Conservation (phyloP, 2,113 vertebrate species). For the Calypte anna region DNA sequence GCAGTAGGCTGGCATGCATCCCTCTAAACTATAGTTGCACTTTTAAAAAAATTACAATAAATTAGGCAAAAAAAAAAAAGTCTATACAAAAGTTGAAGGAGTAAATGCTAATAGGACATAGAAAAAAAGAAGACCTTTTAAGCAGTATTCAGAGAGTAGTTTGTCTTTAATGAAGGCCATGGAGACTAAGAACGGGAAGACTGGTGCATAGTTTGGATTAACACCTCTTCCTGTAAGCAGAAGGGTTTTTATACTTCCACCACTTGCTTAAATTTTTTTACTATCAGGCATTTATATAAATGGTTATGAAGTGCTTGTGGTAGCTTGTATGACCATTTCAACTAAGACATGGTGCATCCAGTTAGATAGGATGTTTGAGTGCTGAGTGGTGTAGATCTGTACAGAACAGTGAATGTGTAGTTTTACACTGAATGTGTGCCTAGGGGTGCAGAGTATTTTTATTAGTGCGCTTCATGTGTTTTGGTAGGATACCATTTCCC, state of each 20-base stretch:
- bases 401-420: not conserved
- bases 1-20: not conserved
- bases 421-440: not conserved
- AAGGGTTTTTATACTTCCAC: not conserved
- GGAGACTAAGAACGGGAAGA: not conserved
- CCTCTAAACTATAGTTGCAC: not conserved
- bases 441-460: not conserved
- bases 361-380: not conserved
- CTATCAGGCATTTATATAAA: not conserved
- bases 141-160: not conserved
- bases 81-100: not conserved
- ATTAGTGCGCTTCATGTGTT: not conserved
- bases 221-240: not conserved
- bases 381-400: not conserved
- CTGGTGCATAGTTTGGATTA: not conserved
- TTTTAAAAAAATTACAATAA: not conserved
- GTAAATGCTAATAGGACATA: not conserved
- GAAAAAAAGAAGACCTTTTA: not conserved
- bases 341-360: not conserved
- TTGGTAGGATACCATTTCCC: not conserved
- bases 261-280: not conserved
- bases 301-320: not conserved
- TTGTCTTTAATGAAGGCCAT: not conserved
- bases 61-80: not conserved
- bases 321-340: not conserved